Conservation (phyloP, 2,797 vertebrate genomes). For the Aselliscus stoliczkanus region DNA sequence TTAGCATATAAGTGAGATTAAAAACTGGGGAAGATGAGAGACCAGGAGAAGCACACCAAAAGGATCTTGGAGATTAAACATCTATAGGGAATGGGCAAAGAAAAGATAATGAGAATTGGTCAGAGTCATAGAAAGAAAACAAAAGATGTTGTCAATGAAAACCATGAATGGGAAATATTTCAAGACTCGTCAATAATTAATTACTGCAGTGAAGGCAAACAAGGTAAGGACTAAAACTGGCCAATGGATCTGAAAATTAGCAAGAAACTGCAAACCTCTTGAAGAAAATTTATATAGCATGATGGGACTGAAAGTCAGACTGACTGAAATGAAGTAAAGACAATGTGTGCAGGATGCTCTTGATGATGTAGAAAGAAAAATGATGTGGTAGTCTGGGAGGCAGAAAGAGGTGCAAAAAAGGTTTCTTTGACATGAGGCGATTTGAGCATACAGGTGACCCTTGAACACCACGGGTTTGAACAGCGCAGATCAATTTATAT, state of each 20-base stretch:
- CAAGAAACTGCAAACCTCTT: not conserved
- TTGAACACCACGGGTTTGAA: not conserved
- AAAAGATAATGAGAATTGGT: not conserved
- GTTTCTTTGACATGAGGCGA: not conserved
- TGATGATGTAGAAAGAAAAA: not conserved
- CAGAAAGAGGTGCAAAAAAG: not conserved
- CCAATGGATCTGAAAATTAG: not conserved
- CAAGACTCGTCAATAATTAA: not conserved
- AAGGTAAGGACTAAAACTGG: not conserved
- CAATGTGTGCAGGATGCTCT: not conserved
- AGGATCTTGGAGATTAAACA: not conserved
- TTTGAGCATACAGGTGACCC: not conserved
- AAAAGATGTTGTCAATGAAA: not conserved
- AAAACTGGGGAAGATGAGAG: not conserved
- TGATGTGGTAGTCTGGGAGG: not conserved
- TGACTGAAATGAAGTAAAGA: not conserved
- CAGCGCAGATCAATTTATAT: no score
- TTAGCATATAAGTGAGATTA: not conserved
- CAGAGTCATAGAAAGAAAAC: not conserved
- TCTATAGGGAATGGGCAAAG: not conserved
- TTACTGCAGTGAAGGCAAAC: not conserved
- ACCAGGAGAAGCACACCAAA: not conserved
- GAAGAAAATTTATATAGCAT: not conserved
- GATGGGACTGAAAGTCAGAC: not conserved
- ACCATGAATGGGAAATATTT: not conserved